Base-by-base conservation (phyloP, 2,113 vertebrate genomes). In the Hyla sarda region DNA sequence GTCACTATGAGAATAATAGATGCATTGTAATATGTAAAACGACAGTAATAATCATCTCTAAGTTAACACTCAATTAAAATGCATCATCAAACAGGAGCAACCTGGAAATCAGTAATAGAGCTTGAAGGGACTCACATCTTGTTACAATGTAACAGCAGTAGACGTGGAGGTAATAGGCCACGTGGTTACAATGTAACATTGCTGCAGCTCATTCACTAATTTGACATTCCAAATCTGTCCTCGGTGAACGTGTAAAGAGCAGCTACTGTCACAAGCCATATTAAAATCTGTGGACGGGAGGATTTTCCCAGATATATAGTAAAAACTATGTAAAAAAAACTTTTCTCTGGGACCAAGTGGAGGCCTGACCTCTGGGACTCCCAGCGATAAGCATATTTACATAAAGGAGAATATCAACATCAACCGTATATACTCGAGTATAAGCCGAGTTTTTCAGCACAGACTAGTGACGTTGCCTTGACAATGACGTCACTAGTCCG, bases 1-100 rank as follows among this genome's bases (percentile, higher is more conserved):
- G 62, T 13, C 8, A 28, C 25, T 30, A 19, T 30, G 56, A 69
- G 65, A 3, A 85, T 41, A 85, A 54, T 54, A 56, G 58, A 65
- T 8, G 32, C 14, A 71, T 41, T 54, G 84, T 32, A 25, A 72
- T 52, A 78, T 19, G 73, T 65, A 78, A 77, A 78, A 84, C 5
- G 47, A 16, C 47, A 32, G 1, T 69, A 71, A 77, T 52, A 77
- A 50, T 77, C 74, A 77, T 2, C 25, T 4, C n/a, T 16, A n/a
- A 52, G 21, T 11, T 21, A 54, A 85, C 41, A 25, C 69, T 85
- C 45, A 69, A 67, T 69, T 60, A 85, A 69, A 75, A 75, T 34
- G 8, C 21, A 67, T 21, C 41, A 47, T 82, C 45, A 60, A 60
- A 75, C 32, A 75, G 23, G 10, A 48, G 34, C 23, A 56, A 30